Evolutionary conservation across 2,888 invertebrate species (phyloP).

Genomic region (Papilio demoleus): DNA sequence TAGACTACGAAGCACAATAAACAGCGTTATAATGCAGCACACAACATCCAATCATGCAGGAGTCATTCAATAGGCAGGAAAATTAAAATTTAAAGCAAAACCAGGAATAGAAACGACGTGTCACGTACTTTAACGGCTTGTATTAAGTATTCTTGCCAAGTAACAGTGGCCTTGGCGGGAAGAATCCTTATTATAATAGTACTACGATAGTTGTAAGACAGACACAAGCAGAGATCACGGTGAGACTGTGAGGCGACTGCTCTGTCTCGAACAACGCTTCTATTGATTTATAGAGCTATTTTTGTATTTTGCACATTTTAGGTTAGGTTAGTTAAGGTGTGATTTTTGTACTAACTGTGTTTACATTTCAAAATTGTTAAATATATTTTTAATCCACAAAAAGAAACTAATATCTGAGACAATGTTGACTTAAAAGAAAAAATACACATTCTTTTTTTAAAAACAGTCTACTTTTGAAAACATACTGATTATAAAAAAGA

Average conservation of each 20-base stretch:
- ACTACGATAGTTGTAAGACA: conserved; percentile 47
- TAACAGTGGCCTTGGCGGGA: conserved; percentile 17
- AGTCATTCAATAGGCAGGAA: conserved; percentile 30
- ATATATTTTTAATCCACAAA: not conserved
- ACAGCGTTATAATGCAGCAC: conserved; percentile 14
- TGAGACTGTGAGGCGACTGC: conserved; percentile 66
- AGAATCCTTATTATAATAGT: conserved; percentile 37
- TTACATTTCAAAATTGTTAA: not conserved
- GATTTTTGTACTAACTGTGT: not conserved
- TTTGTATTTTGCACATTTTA: conserved; percentile 56
- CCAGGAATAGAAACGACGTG: conserved; percentile 29
- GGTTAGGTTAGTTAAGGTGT: not conserved
- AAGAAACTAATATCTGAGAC: not conserved
- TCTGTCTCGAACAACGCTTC: conserved; percentile 61
- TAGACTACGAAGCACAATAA: conserved; percentile 4
- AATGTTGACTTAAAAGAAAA: not conserved
- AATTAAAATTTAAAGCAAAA: conserved; percentile 34
- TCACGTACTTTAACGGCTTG: conserved; percentile 21
- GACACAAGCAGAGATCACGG: conserved; percentile 61
- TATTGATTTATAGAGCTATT: conserved; percentile 80
- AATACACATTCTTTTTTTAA: too few species aligned
- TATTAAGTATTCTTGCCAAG: conserved; percentile 31
- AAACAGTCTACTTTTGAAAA: not conserved
- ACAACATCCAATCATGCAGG: conserved; percentile 37
- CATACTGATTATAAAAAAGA: not conserved